Evolutionary conservation across 2,113 vertebrate genomes (phyloP).

Genomic region (Dasyprocta punctata): DNA sequence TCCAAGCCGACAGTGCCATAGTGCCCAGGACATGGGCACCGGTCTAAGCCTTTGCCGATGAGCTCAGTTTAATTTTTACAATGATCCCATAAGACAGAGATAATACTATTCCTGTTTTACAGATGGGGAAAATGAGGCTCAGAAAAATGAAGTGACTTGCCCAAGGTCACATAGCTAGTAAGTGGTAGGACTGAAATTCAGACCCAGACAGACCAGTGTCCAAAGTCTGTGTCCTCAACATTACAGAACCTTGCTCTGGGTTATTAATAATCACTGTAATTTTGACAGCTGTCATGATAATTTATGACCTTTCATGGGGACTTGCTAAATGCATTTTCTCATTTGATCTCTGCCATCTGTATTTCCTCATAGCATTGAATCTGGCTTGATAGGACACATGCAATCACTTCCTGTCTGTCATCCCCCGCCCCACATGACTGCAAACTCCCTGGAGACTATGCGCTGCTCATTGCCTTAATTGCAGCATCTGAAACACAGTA

Average conservation of each 20-base stretch:
- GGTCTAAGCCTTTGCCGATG: not conserved
- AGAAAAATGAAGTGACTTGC: not conserved
- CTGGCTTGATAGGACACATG: rapidly evolving
- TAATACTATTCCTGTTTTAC: not conserved
- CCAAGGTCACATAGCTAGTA: not conserved
- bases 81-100: not conserved
- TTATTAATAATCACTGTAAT: not conserved
- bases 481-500: not conserved
- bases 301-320: not conserved
- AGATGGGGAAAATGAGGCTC: not conserved
- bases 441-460: not conserved
- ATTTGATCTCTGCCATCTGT: too few species aligned
- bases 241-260: not conserved
- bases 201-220: not conserved
- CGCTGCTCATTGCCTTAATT: not conserved
- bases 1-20: rapidly evolving
- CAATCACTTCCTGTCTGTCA: not conserved
- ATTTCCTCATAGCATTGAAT: not conserved
- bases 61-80: not conserved
- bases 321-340: not conserved
- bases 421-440: not conserved
- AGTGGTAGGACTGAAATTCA: not conserved
- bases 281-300: not conserved
- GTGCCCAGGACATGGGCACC: rapidly evolving
- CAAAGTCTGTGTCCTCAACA: not conserved